Base-by-base conservation (phyloP, 2,113 vertebrate species). In the Tetrao urogallus region DNA sequence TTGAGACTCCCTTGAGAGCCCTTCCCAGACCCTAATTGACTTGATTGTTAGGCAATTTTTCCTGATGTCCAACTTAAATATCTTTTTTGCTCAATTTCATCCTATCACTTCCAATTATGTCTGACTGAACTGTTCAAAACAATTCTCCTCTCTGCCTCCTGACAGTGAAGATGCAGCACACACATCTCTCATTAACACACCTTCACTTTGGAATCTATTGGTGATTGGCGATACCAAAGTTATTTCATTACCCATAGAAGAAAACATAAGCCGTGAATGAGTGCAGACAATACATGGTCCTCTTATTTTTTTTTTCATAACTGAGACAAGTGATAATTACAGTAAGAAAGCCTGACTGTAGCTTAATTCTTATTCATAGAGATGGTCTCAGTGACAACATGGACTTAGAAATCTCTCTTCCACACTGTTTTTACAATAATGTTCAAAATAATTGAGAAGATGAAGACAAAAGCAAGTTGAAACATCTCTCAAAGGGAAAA, bases 11-110 rank as follows among this genome's bases (percentile, higher is more conserved):
- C 82, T 63, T 71, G 87, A 92, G 84, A 94, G 92, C 66, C 86
- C 63, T 91, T 92, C 81, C 69, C 27, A 87, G 81, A 66, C 82
- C 92, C 71, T 96, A 94, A 96, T 67, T 92, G 91, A 93, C 78
- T 93, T 86, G 94, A 94, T 76, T 93, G 90, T 92, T 93, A 47
- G 73, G 86, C 83, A 93, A 30, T 84, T 93, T 92, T 82, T 91
- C 83, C 71, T 89, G 66, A 90, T 93, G 86, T 94, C 63, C 86
- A 90, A 92, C 7, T 28, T 88, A 90, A 82, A 78, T 92, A 78
- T 88, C 38, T 88, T 85, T 94, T 91, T 94, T 95, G 88, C 86
- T 95, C 84, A 92, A 86, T 94, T 94, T 87, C 88, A 95, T 94
- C 82, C 88, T 80, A 91, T 93, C 84, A 86, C 80, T 95, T 91